Evolutionary conservation across 2,888 invertebrate genomes (phyloP).

Genomic region (Tetragonisca angustula): DNA sequence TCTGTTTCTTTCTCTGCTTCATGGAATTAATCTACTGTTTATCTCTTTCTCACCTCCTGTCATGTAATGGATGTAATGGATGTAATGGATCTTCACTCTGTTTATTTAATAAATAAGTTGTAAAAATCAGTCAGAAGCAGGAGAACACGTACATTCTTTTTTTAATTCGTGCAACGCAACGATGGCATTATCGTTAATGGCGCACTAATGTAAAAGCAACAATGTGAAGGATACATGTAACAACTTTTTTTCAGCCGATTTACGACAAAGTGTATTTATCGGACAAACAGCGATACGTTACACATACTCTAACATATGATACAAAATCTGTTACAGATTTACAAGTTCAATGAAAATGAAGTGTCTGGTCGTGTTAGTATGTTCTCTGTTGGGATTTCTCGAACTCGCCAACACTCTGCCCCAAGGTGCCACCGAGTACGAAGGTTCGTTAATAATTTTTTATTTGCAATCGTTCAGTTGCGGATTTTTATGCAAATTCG

Average conservation of each 20-base stretch:
- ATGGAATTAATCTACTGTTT: no score
- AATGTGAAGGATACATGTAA: background rate
- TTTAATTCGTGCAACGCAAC: background rate
- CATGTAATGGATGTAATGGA: background rate
- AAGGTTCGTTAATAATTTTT: constrained; percentile 66
- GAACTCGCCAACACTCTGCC: constrained; percentile 52
- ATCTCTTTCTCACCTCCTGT: background rate
- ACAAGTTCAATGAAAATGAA: constrained; percentile 44
- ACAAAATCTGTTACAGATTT: constrained; percentile 33
- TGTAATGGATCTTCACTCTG: background rate
- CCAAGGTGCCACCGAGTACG: constrained; percentile 71
- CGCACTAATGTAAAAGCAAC: background rate
- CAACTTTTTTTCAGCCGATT: background rate
- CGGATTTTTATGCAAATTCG: no score
- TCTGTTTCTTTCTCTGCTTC: no score
- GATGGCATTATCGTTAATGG: background rate
- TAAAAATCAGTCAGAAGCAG: no score
- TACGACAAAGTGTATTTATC: background rate
- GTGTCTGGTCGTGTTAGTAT: constrained; percentile 50
- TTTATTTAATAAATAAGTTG: background rate
- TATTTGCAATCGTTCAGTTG: no score
- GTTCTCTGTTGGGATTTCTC: constrained; percentile 44
- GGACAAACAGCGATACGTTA: background rate
- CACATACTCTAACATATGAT: background rate
- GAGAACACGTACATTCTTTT: no score